Base-by-base conservation (phyloP, 2,113 vertebrate species). In the Phodopus roborovskii region DNA sequence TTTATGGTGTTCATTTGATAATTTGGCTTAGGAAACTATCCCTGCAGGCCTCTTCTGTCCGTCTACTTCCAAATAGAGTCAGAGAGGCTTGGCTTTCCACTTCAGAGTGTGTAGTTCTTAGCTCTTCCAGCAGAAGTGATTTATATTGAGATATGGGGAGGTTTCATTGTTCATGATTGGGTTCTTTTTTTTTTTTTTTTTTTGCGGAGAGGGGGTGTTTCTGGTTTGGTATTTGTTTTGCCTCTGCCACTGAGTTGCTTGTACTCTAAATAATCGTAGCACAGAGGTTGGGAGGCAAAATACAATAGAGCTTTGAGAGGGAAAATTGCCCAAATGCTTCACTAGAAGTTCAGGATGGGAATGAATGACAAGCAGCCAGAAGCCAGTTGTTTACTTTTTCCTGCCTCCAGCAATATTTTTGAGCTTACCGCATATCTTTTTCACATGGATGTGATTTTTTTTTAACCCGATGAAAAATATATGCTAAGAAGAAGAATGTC, bases 331-430 rank as follows among this genome's bases (percentile, higher is more conserved):
- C 92, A 68, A 53, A 60, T 91, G 95, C 77, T 82, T 94, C 91
- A 88, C 15, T 0, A 84, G 92, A 93, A 75, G 87, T 92, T 97
- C 89, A 1, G 91, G 22, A 62, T 36, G 36, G 19, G 95, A 92
- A 96, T 70, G 95, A 92, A 96, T 70, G 79, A 77, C 74, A 97
- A 92, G 96, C 73, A 24, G 78, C 82, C 83, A 71, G 39, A 95
- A 95, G 96, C 89, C 95, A 94, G 88, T 94, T 90, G 98, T 93
- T 95, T 97, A 28, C 91, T 89, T 48, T 97, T 90, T 78, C 71
- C 86, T 94, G 73, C 53, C 92, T 85, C 81, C 82, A 96, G 92
- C 92, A 71, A 96, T 96, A 50, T 79, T 45, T 94, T 94, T 93
- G 94, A 83, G 53, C 79, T 68, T 77, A 71, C 20, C 39, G 75